phyloP scores from a whole-genome alignment of 2,888 invertebrate genomes.

The Ennomos erosarius region DNA sequence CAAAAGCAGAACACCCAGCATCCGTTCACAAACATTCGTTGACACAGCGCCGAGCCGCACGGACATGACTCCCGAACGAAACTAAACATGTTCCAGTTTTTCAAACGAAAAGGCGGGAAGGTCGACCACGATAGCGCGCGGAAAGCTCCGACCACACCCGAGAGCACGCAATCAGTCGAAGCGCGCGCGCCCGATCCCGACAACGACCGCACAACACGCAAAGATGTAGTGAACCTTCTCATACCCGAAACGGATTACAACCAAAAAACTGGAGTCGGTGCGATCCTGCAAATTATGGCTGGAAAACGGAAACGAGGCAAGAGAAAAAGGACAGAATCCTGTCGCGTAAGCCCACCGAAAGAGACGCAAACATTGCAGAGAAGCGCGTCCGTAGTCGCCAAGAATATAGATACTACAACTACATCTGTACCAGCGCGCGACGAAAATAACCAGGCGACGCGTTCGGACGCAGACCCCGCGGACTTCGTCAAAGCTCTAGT shows the following conservation, averaged over 20 bases:
- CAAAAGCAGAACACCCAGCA: neutral
- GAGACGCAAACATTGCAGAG: constrained; percentile 34
- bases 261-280: constrained; percentile 73
- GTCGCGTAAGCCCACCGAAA: constrained; percentile 61
- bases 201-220: constrained; percentile 53
- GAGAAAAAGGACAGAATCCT: constrained; percentile 67
- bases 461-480: constrained; percentile 54
- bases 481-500: constrained; percentile 78
- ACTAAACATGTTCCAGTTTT: constrained; percentile 76
- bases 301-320: constrained; percentile 69
- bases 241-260: constrained; percentile 74
- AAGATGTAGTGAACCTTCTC: constrained; percentile 80
- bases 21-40: constrained; percentile 45
- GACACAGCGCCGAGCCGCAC: constrained; percentile 50
- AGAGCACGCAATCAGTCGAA: constrained; percentile 56
- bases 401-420: constrained; percentile 48
- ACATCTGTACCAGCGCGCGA: constrained; percentile 55
- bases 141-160: constrained; percentile 54
- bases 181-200: constrained; percentile 66
- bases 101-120: constrained; percentile 79
- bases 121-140: constrained; percentile 62
- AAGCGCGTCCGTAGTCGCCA: constrained; percentile 58
- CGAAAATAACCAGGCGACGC: constrained; percentile 67
- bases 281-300: constrained; percentile 78
- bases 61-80: constrained; percentile 63